Conservation (phyloP, 2,888 invertebrate species). For the Drosophila cognata region DNA sequence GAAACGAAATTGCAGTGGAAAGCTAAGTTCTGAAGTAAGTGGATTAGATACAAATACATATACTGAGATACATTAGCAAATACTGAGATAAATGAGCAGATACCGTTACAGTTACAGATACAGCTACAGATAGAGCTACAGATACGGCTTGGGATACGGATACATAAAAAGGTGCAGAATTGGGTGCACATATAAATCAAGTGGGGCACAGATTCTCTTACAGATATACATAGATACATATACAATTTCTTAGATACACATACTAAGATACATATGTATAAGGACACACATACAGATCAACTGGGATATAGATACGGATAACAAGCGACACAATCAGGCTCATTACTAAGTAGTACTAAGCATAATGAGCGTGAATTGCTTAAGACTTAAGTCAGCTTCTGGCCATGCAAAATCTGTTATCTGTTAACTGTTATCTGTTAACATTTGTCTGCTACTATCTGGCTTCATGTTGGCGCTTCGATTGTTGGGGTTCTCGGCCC, state of each 20-base stretch:
- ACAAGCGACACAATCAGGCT: background rate
- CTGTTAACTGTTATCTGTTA: slow-evolving; percentile 16
- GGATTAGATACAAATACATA: slow-evolving; percentile 1
- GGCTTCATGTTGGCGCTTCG: background rate
- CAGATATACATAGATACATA: background rate
- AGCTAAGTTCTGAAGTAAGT: slow-evolving; percentile 18
- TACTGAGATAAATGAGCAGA: too few species aligned
- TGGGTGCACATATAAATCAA: background rate
- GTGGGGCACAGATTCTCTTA: background rate
- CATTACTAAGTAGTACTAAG: background rate
- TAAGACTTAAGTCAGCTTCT: slow-evolving; percentile 56
- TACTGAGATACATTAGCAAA: too few species aligned
- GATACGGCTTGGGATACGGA: background rate
- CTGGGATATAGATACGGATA: background rate
- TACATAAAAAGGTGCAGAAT: background rate
- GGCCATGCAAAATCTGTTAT: slow-evolving; percentile 40
- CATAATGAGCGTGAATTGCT: slow-evolving; percentile 57
- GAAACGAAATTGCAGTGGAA: slow-evolving; percentile 33
- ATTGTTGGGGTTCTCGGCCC: background rate
- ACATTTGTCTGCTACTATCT: background rate
- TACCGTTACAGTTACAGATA: too few species aligned
- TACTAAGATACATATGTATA: too few species aligned
- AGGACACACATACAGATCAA: background rate
- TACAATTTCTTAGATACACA: background rate
- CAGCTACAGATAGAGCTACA: background rate